Evolutionary conservation across 2,797 vertebrate species (phyloP).

Genomic region (Holocentrus rufus): DNA sequence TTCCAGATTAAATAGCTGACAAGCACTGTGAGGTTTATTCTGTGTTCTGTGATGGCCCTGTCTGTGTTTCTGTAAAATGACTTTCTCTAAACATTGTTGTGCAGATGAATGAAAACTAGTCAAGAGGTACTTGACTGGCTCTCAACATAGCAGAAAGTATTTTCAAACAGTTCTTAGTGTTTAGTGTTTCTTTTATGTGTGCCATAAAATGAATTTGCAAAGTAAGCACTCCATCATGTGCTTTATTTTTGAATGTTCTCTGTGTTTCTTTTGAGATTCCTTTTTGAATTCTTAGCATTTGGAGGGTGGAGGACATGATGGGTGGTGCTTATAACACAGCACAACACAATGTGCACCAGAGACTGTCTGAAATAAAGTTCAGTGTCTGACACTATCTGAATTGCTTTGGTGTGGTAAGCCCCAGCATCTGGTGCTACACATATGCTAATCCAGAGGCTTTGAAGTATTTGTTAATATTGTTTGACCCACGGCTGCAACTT

Average conservation of each 20-base stretch:
- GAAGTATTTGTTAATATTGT: not conserved
- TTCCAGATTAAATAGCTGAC: constrained; percentile 50
- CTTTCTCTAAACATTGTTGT: not conserved
- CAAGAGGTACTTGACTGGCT: not conserved
- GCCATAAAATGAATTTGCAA: too few relatives aligned
- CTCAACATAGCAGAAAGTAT: not conserved
- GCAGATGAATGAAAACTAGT: not conserved
- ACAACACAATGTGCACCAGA: constrained; percentile 16
- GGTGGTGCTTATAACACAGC: not conserved
- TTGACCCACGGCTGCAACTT: not conserved
- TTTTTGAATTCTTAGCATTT: constrained; percentile 2
- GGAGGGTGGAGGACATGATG: not conserved
- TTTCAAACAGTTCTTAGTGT: not conserved
- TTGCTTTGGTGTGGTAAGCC: not conserved
- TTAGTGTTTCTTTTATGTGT: constrained; percentile 9
- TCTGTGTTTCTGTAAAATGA: not conserved
- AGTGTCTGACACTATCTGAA: not conserved
- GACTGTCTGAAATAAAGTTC: not conserved
- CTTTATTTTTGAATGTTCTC: too few relatives aligned
- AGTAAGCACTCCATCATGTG: too few relatives aligned
- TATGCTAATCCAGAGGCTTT: not conserved
- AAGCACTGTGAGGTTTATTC: constrained; percentile 9
- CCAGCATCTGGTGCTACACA: not conserved
- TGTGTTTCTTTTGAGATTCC: too few relatives aligned
- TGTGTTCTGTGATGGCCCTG: not conserved